Evolutionary conservation across 2,113 vertebrate species (phyloP).

Genomic region (Nicator chloris): DNA sequence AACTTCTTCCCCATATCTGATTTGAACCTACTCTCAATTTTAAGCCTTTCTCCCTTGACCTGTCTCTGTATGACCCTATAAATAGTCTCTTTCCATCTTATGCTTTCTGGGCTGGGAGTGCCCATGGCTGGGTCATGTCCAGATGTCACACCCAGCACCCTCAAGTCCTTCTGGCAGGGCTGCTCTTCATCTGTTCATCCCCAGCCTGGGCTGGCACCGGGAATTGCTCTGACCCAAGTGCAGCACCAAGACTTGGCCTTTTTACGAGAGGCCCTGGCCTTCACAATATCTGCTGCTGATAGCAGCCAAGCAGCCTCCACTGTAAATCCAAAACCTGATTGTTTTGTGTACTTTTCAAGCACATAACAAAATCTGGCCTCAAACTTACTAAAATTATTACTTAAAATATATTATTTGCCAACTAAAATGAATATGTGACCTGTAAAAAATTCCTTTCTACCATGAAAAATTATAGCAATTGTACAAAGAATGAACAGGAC

Average conservation of each 20-base stretch:
- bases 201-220: not conserved
- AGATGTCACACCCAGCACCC: not conserved
- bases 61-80: not conserved
- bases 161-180: not conserved
- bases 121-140: not conserved
- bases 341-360: not conserved
- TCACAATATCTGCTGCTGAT: not conserved
- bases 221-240: fast-evolving
- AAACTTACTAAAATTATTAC: not conserved
- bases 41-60: not conserved
- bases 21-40: not conserved
- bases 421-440: not conserved
- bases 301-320: not conserved
- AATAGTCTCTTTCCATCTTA: not conserved
- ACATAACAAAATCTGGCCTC: not conserved
- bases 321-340: not conserved
- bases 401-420: not conserved
- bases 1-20: not conserved
- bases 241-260: fast-evolving
- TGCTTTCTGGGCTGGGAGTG: not conserved
- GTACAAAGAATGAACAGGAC: not conserved
- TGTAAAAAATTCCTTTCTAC: not conserved
- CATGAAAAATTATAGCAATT: not conserved
- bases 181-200: not conserved
- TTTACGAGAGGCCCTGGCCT: not conserved